Percentiles rank a stretch among this genome's conserved stretches.
phyloP scores from a whole-genome alignment of 2,888 invertebrate species.

The Serrognathus titanus region DNA sequence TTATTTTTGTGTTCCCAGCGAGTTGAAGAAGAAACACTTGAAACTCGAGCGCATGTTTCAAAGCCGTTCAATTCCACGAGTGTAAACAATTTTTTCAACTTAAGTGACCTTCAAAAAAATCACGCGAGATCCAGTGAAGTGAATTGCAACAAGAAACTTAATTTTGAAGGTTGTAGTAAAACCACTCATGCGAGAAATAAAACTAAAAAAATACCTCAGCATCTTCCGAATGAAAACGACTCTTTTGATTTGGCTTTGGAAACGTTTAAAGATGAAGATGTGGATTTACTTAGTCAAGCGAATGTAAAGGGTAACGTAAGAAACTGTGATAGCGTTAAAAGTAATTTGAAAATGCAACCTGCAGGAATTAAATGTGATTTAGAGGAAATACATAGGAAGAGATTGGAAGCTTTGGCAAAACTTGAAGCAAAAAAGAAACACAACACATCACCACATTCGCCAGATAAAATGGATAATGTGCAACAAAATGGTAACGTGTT shows the following conservation, averaged over 20 bases:
- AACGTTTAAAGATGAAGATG: conserved; percentile 28
- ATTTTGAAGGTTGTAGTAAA: too few species aligned
- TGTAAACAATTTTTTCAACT: too few species aligned
- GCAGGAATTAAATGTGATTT: conserved; percentile 49
- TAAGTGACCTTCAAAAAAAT: too few species aligned
- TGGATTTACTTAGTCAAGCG: not conserved
- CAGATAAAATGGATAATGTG: not conserved
- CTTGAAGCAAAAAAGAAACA: conserved; percentile 52
- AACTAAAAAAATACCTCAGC: not conserved
- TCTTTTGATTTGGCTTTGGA: conserved; percentile 33
- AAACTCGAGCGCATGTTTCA: conserved; percentile 1
- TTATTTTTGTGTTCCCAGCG: conserved; percentile 41
- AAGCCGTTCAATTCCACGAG: conserved; percentile 1
- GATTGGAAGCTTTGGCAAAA: conserved; percentile 58
- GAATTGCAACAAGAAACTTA: too few species aligned
- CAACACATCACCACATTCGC: not conserved
- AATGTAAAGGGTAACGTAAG: not conserved
- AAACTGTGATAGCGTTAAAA: not conserved
- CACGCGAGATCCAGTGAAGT: too few species aligned
- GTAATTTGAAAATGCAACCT: not conserved
- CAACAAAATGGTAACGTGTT: not conserved
- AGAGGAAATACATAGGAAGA: conserved; percentile 62
- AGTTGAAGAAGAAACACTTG: conserved; percentile 35
- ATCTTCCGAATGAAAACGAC: conserved; percentile 26
- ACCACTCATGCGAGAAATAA: too few species aligned